Evolutionary conservation across 2,888 invertebrate species (phyloP).

Genomic region (Xestia ashworthii): DNA sequence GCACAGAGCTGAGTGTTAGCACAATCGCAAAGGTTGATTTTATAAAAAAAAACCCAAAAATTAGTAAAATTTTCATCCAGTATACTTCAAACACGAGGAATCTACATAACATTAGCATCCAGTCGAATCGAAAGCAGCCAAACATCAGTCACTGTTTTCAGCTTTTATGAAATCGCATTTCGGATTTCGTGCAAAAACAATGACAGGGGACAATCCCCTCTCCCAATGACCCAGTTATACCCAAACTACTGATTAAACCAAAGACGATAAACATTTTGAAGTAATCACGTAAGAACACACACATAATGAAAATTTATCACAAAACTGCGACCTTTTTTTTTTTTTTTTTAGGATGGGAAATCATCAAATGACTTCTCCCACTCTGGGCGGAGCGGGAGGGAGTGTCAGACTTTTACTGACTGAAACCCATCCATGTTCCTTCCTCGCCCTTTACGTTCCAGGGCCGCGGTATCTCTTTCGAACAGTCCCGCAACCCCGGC

Average conservation of each 20-base stretch:
- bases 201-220: not conserved
- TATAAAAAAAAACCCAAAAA: not conserved
- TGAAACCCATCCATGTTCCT: no score
- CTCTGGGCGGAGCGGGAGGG: no score
- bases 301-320: conserved; percentile 40
- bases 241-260: conserved; percentile 1
- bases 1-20: not conserved
- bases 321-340: no score
- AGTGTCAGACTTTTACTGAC: no score
- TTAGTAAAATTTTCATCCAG: not conserved
- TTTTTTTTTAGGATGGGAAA: no score
- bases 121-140: not conserved
- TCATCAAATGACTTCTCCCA: no score
- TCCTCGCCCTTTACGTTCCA: no score
- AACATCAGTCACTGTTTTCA: conserved; percentile 2
- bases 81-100: not conserved
- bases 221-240: conserved; percentile 10
- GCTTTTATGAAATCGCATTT: conserved; percentile 6
- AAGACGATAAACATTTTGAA: conserved; percentile 29
- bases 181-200: conserved; percentile 22
- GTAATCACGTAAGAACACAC: conserved; percentile 28
- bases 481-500: no score
- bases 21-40: not conserved
- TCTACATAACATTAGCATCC: not conserved
- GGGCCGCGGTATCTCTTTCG: no score